Evolutionary conservation across 2,113 vertebrate genomes (phyloP).

Genomic region (Microcebus tavaratra): DNA sequence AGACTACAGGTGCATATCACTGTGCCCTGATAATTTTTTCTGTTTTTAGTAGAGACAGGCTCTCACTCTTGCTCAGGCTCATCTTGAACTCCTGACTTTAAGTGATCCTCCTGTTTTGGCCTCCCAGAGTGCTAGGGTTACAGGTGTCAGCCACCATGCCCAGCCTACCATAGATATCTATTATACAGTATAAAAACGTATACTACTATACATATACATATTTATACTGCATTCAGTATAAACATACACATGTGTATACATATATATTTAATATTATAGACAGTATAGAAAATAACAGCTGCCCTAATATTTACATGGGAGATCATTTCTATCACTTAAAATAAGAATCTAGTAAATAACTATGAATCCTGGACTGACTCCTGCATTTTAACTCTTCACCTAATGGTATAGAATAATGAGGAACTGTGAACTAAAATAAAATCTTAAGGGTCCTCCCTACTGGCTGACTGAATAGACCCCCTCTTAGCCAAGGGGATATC

Average conservation of each 20-base stretch:
- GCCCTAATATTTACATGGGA: conserved; percentile 2
- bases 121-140: no score
- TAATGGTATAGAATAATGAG: background rate
- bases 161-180: background rate
- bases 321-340: background rate
- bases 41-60: no score
- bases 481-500: no score
- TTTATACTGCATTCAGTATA: background rate
- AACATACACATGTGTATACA: background rate
- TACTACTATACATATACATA: background rate
- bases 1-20: no score
- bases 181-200: background rate
- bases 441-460: no score
- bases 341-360: background rate
- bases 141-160: no score
- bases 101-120: no score
- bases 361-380: background rate
- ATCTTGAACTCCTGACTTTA: no score
- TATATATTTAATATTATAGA: background rate
- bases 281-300: background rate
- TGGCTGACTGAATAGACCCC: no score
- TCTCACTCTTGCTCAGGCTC: no score
- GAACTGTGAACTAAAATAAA: background rate
- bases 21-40: no score
- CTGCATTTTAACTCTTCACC: conserved; percentile 28